Conservation (phyloP, 2,797 vertebrate genomes). For the Helostoma temminkii region DNA sequence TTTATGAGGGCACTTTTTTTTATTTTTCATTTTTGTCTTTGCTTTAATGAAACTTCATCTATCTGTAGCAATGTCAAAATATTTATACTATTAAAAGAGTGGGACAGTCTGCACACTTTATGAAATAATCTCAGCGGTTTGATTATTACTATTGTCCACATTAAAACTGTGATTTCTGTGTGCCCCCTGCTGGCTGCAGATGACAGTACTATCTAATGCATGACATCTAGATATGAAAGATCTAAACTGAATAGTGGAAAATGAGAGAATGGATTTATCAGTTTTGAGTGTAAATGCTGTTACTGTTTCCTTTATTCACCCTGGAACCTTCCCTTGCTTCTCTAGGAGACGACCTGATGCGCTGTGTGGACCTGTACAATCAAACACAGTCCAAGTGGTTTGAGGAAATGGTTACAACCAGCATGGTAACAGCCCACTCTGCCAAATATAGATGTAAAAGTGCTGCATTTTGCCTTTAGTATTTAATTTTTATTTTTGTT, state of each 20-base stretch:
- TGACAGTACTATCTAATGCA: not conserved
- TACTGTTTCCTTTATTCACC: not conserved
- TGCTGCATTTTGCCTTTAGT: not conserved
- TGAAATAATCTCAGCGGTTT: too few species aligned
- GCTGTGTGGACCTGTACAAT: slow-evolving; percentile 97
- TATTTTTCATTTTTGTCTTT: too few species aligned
- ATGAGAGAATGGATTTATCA: not conserved
- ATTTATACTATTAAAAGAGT: too few species aligned
- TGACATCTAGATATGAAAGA: not conserved
- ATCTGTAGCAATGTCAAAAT: too few species aligned
- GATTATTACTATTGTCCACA: not conserved
- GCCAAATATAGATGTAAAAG: not conserved
- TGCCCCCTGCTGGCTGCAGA: slow-evolving; percentile 66
- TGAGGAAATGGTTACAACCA: slow-evolving; percentile 98
- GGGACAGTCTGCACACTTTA: too few species aligned
- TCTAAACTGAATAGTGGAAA: too few species aligned
- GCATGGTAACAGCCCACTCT: slow-evolving; percentile 85
- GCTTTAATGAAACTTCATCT: too few species aligned
- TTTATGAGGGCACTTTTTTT: too few species aligned
- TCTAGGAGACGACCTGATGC: slow-evolving; percentile 96
- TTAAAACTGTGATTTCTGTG: slow-evolving; percentile 11
- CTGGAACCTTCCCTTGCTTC: not conserved
- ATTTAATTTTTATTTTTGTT: not conserved
- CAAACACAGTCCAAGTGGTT: slow-evolving; percentile 99
- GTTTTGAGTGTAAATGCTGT: fast-evolving